Base-by-base conservation (phyloP, 2,797 vertebrate genomes). In the Furcifer pardalis region DNA sequence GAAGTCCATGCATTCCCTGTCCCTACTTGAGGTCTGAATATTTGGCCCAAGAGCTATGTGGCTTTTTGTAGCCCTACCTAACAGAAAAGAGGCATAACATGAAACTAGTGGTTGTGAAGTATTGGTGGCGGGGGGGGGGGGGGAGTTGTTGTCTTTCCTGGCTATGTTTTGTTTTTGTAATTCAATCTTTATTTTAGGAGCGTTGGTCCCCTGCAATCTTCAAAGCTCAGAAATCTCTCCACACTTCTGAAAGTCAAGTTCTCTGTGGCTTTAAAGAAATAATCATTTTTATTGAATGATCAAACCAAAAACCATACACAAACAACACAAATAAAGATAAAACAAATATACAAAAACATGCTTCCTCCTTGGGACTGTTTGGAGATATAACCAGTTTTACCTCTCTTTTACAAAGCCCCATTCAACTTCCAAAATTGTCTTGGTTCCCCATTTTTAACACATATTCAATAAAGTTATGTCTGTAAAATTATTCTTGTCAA, bases 201-300 rank as follows among this genome's bases (percentile, higher is more conserved):
- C 66, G 76, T 23, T 66, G 72, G 49, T 66, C 27, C 40, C 37
- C 62, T 68, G 30, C n/a, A 75, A 59, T 5, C 49, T 62, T 44
- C 68, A 30, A 52, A 68, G 21, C 37, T 68, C 68, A 66, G 5
- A 35, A 81, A 15, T 76, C 75, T 76, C 9, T 75, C 40, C 56
- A 75, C 35, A 75, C 27, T 85, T 81, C 59, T 81, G 62, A 60
- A 81, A 85, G 40, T 62, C 32, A 35, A 68, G 30, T 76, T 30
- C 62, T 85, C 62, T 21, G 72, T n/a, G n/a, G n/a, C n/a, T n/a
- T n/a, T n/a, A n/a, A n/a, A n/a, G n/a, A n/a, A n/a, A n/a, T n/a
- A n/a, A n/a, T n/a, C n/a, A n/a, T n/a, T n/a, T n/a, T n/a, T n/a
- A n/a, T n/a, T n/a, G n/a, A n/a, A n/a, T n/a, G n/a, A n/a, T n/a